Percentiles rank a stretch among this genome's conserved stretches.
phyloP scores from a whole-genome alignment of 2,888 invertebrate species.

The Sarcophaga rosellei region DNA sequence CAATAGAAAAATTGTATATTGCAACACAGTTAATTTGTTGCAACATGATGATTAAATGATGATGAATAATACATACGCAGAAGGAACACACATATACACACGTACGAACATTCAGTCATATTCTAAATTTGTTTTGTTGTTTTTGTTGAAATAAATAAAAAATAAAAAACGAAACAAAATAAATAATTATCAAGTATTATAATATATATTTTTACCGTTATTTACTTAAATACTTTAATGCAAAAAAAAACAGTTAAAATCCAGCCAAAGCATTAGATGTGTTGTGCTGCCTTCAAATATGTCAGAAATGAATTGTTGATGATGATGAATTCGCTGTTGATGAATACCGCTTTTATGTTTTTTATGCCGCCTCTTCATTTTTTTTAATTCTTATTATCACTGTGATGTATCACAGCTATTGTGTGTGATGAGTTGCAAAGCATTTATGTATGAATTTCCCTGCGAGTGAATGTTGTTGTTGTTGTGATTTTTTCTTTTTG shows the following conservation, averaged over 20 bases:
- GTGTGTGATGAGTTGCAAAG: neutral
- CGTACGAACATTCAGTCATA: neutral
- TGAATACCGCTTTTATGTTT: slow-evolving; percentile 12
- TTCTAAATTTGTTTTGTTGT: slow-evolving; percentile 51
- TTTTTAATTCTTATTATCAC: slow-evolving; percentile 33
- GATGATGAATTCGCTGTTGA: slow-evolving; percentile 34
- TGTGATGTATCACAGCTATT: slow-evolving; percentile 25
- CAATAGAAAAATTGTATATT: slow-evolving; percentile 19
- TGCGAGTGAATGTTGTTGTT: slow-evolving; percentile 63
- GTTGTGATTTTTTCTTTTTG: slow-evolving; percentile 45
- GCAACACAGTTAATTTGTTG: slow-evolving; percentile 25
- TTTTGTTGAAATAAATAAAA: slow-evolving; percentile 19
- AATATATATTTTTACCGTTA: slow-evolving; percentile 12
- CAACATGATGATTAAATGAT: slow-evolving; percentile 39
- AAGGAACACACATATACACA: neutral
- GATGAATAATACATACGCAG: slow-evolving; percentile 29
- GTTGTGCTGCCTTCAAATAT: no score
- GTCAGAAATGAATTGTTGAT: neutral
- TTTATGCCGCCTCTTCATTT: slow-evolving; percentile 25
- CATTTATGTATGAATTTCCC: neutral
- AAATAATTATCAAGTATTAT: neutral
- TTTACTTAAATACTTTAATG: neutral
- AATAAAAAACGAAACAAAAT: neutral
- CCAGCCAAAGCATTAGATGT: no score
- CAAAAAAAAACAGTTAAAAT: no score